Base-by-base conservation (phyloP, 2,888 invertebrate species). In the Andrena fulva region DNA sequence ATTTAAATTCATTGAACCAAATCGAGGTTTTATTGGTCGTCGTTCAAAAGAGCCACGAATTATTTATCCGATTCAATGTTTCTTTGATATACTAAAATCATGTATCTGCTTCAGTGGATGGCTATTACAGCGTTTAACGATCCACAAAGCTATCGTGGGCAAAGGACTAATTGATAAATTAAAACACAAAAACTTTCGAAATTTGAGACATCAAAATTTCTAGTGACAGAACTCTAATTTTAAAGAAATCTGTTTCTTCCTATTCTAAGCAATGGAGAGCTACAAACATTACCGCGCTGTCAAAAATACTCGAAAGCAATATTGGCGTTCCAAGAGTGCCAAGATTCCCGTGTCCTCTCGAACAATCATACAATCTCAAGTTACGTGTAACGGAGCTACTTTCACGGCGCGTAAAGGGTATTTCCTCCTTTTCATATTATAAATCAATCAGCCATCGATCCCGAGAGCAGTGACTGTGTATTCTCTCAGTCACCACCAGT, bases 1-100 rank as follows among this genome's bases (percentile, higher is more conserved):
- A 72, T 73, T 56, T 63, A 72, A 54, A 63, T 63, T 66, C 20
- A 12, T 27, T n/a, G n/a, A 20, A 64, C 52, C n/a, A 16, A n/a
- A 73, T 42, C 64, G 60, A 48, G 50, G 24, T 24, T 67, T 24
- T 48, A 54, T 27, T 20, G n/a, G 24, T 7, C 20, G 33, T 12
- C 16, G 12, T 67, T 59, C 31, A 50, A 67, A 74, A 50, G 56
- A 74, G 29, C 33, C 27, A 27, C 24, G 27, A 27, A 56, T 56
- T 27, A 56, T 56, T 56, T 56, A 56, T 56, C 24, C 24, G 24
- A 56, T 27, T 27, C 56, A 24, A 24, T 27, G 3, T 27, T 20
- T 20, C 20, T 52, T 20, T 52, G n/a, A 42, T 42, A 16, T 52
- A 20, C 8, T 56, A 27, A 56, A 56, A 27, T 56, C 27, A 1